phyloP scores from a whole-genome alignment of 2,888 invertebrate genomes.

The Chrysolina americana region DNA sequence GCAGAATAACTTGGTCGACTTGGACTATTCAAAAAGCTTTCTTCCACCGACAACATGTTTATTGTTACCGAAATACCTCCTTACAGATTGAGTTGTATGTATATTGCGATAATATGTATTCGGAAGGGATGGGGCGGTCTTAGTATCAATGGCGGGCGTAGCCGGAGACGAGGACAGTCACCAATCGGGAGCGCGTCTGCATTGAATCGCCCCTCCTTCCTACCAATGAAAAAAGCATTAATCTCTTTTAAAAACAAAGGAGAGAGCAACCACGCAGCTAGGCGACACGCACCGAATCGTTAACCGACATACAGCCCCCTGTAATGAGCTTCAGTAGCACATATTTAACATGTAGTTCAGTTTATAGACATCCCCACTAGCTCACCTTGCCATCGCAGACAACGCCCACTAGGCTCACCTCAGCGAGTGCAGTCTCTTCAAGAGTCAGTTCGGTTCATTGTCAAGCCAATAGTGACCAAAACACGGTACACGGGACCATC shows the following conservation, averaged over 20 bases:
- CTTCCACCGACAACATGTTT: constrained; percentile 69
- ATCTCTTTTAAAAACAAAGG: constrained; percentile 71
- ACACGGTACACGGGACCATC: constrained; percentile 44
- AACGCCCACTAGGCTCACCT: constrained; percentile 65
- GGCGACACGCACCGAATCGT: constrained; percentile 67
- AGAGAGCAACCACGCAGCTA: constrained; percentile 67
- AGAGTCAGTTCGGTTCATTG: constrained; percentile 59
- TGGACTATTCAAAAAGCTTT: constrained; percentile 63
- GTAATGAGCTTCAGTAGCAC: constrained; percentile 70
- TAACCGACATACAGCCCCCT: constrained; percentile 67
- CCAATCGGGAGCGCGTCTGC: constrained; percentile 65
- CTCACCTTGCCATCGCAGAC: constrained; percentile 60
- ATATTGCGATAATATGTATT: constrained; percentile 67
- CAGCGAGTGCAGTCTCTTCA: constrained; percentile 57
- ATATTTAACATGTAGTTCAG: constrained; percentile 70
- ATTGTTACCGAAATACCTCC: constrained; percentile 69
- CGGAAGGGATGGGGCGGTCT: constrained; percentile 65
- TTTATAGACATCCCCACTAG: constrained; percentile 67
- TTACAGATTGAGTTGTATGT: constrained; percentile 70
- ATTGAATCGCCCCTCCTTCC: constrained; percentile 67
- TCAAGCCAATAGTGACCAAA: constrained; percentile 55
- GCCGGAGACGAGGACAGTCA: constrained; percentile 61
- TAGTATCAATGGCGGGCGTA: constrained; percentile 66
- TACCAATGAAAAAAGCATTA: constrained; percentile 72
- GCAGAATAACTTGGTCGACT: constrained; percentile 32